Evolutionary conservation across 1,140 invertebrate genomes (phyloP).

Genomic region (Cephus cinctus): DNA sequence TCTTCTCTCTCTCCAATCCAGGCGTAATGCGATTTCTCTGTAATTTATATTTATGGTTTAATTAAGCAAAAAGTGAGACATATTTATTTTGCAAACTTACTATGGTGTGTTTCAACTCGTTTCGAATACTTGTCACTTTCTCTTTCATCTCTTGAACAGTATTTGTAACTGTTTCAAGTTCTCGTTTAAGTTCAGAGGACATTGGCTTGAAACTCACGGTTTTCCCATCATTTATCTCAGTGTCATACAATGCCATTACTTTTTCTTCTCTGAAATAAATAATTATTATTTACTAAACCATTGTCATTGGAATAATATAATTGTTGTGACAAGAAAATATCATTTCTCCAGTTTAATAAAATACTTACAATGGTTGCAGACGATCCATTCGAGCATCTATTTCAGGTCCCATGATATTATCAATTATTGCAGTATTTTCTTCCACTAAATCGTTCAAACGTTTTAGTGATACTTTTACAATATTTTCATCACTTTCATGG

Average conservation of each 20-base stretch:
- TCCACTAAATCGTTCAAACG: conserved; percentile 25
- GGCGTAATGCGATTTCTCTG: conserved; percentile 34
- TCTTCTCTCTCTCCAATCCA: conserved; percentile 36
- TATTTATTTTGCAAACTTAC: conserved; percentile 25
- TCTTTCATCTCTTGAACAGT: conserved; percentile 24
- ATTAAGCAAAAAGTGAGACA: conserved; percentile 1
- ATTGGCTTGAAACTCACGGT: conserved; percentile 32
- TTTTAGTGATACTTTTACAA: conserved; percentile 27
- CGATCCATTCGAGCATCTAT: conserved; percentile 12
- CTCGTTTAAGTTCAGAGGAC: conserved; percentile 18
- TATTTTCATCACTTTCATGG: conserved; percentile 16
- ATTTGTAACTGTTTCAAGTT: conserved; percentile 24
- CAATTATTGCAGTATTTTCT: conserved; percentile 24
- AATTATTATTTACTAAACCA: conserved; percentile 22
- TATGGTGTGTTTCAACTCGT: conserved; percentile 36
- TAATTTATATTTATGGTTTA: conserved; percentile 5
- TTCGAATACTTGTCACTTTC: conserved; percentile 27
- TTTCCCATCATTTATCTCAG: conserved; percentile 29
- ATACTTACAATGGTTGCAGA: conserved; percentile 15
- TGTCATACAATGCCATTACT: conserved; percentile 17
- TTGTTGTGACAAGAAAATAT: conserved; percentile 11
- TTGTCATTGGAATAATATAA: conserved; percentile 15
- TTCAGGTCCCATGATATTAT: conserved; percentile 10
- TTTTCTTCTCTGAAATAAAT: conserved; percentile 22
- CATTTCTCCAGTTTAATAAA: background rate